Percentiles rank a stretch among this genome's conserved stretches.
These are phyloP conservation scores for Acropora tenuis DNA, from an alignment of 64 coral and sea anemone species.

Conservation along the genomic window DNA sequence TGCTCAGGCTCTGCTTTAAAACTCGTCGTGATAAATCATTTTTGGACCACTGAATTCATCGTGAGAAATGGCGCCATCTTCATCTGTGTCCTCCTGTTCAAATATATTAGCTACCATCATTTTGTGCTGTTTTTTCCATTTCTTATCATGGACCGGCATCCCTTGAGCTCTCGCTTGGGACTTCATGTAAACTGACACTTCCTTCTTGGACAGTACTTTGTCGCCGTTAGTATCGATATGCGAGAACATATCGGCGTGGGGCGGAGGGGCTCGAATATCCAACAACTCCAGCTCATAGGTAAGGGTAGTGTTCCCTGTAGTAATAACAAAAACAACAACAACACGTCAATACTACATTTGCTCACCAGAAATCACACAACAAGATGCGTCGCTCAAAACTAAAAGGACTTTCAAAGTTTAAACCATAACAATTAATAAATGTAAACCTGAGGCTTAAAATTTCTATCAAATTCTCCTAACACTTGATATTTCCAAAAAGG, in stretches of 20 bases:
- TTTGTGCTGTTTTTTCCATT: conserved; percentile 90
- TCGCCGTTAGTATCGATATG: conserved; percentile 95
- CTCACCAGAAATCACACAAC: not conserved
- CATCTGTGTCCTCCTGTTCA: conserved; percentile 85
- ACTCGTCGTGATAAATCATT: conserved; percentile 82
- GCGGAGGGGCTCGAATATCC: conserved; percentile 85
- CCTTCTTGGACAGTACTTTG: conserved; percentile 77
- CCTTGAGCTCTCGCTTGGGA: conserved; percentile 76
- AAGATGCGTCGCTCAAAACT: not conserved
- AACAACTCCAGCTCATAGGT: conserved; percentile 89
- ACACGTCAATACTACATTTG: too few relatives aligned
- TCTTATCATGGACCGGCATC: conserved; percentile 87
- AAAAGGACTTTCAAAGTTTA: too few relatives aligned
- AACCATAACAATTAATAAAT: too few relatives aligned
- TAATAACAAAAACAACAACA: not conserved
- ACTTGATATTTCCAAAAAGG: too few relatives aligned
- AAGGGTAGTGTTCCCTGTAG: conserved; percentile 81
- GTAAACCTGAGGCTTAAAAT: too few relatives aligned
- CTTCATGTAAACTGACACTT: conserved; percentile 90
- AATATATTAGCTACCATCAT: conserved; percentile 93
- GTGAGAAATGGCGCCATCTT: conserved; percentile 94
- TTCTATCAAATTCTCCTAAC: too few relatives aligned
- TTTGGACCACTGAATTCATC: conserved; percentile 99
- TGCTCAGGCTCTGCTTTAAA: conserved; percentile 16
- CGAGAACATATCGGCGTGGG: conserved; percentile 93